These are phyloP conservation scores for Pseudomyrmex cubaensis DNA, from an alignment of 1,140 invertebrate species.

Conservation along the genomic window DNA sequence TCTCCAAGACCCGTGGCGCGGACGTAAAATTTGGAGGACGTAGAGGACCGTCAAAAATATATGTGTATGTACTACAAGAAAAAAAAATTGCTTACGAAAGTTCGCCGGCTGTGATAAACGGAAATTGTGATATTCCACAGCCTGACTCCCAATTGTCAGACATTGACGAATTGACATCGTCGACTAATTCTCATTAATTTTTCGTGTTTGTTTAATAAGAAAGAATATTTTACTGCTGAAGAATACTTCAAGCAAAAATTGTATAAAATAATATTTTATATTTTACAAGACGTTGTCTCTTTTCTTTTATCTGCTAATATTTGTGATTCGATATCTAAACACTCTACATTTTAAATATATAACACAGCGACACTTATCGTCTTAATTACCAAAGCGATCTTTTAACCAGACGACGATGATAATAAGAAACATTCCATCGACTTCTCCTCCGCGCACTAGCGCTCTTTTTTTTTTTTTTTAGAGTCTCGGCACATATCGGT, in stretches of 20 bases:
- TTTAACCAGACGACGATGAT: background rate
- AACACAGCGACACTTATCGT: conserved; percentile 46
- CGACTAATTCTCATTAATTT: too few relatives aligned
- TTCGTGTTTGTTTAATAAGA: too few relatives aligned
- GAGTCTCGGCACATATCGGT: conserved; percentile 21
- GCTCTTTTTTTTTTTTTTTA: too few relatives aligned
- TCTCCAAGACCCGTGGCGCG: conserved; percentile 60
- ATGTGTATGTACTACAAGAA: too few relatives aligned
- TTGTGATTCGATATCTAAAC: conserved; percentile 23
- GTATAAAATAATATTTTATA: background rate
- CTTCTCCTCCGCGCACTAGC: background rate
- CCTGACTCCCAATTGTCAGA: background rate
- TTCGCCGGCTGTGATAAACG: background rate
- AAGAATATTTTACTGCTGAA: too few relatives aligned
- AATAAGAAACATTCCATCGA: background rate
- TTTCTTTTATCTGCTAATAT: background rate
- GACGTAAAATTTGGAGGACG: conserved; percentile 62
- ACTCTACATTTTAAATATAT: conserved; percentile 33
- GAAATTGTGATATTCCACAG: too few relatives aligned
- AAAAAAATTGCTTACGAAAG: conserved; percentile 41
- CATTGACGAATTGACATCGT: background rate
- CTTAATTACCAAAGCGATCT: conserved; percentile 60
- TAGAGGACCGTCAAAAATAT: conserved; percentile 37
- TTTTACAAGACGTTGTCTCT: background rate
- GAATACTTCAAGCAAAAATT: too few relatives aligned